These are phyloP conservation scores for Lapara coniferarum DNA, from an alignment of 2,888 invertebrate genomes.

Conservation along the genomic window DNA sequence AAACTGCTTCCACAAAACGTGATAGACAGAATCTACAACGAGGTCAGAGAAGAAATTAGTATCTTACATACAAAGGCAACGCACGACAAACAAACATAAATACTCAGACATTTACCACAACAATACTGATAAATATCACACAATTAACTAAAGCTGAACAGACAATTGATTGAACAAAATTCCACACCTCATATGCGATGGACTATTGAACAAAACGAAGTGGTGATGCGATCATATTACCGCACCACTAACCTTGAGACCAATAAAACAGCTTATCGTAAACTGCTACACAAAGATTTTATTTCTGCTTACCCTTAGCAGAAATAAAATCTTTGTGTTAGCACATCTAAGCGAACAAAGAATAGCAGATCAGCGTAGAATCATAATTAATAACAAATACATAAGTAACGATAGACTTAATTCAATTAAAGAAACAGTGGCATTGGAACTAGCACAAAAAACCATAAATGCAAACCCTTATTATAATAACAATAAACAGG, in stretches of 20 bases:
- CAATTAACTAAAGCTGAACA: not conserved
- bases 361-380: not conserved
- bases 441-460: no score
- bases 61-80: not conserved
- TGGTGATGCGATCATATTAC: not conserved
- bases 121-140: not conserved
- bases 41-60: not conserved
- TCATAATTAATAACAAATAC: not conserved
- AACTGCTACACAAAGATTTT: not conserved
- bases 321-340: no score
- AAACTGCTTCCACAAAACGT: not conserved
- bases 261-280: conserved; percentile 1
- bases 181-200: not conserved
- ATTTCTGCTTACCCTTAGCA: not conserved
- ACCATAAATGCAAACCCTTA: not conserved
- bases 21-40: not conserved
- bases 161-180: not conserved
- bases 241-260: not conserved
- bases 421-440: not conserved
- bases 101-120: not conserved
- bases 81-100: not conserved
- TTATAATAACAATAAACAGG: not conserved
- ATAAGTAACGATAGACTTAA: not conserved
- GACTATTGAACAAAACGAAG: not conserved
- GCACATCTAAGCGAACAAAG: not conserved